Evolutionary conservation across 2,797 vertebrate species (phyloP).

Genomic region (Peromyscus aztecus): DNA sequence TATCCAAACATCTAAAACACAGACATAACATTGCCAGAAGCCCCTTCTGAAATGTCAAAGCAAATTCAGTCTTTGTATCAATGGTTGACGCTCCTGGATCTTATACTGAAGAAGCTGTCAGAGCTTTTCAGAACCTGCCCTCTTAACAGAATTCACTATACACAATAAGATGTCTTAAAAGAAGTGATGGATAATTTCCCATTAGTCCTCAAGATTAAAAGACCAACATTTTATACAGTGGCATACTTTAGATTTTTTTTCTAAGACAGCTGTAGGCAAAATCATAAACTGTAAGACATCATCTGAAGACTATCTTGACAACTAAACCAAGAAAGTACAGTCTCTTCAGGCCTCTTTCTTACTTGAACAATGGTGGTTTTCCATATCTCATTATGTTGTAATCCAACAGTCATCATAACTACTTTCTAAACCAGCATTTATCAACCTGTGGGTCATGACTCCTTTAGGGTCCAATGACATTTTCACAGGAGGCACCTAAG

Average conservation of each 20-base stretch:
- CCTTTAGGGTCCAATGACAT: not conserved
- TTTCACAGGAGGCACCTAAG: too few species aligned
- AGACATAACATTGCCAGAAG: conserved; percentile 89
- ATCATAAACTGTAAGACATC: conserved; percentile 26
- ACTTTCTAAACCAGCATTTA: not conserved
- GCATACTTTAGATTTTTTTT: conserved; percentile 62
- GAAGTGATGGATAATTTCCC: conserved; percentile 82
- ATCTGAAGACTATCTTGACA: conserved; percentile 16
- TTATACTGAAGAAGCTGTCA: conserved; percentile 87
- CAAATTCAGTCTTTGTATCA: conserved; percentile 87
- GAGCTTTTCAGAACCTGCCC: conserved; percentile 85
- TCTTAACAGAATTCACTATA: conserved; percentile 79
- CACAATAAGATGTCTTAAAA: conserved; percentile 84
- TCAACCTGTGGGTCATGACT: not conserved
- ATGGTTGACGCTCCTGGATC: conserved; percentile 86
- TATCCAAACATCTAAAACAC: conserved; percentile 88
- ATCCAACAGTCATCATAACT: not conserved
- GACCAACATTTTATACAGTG: conserved; percentile 68
- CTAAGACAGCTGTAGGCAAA: conserved; percentile 36
- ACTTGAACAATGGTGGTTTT: conserved; percentile 22
- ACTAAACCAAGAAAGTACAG: not conserved
- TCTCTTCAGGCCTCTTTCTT: not conserved
- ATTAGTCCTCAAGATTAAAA: conserved; percentile 83
- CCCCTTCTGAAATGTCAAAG: conserved; percentile 87
- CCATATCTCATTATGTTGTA: not conserved